A percentile compares a stretch with the other conserved stretches of the same genome.
These are phyloP conservation scores for Microcaecilia unicolor DNA, from an alignment of 2,797 vertebrate species.

Conservation along the genomic window DNA sequence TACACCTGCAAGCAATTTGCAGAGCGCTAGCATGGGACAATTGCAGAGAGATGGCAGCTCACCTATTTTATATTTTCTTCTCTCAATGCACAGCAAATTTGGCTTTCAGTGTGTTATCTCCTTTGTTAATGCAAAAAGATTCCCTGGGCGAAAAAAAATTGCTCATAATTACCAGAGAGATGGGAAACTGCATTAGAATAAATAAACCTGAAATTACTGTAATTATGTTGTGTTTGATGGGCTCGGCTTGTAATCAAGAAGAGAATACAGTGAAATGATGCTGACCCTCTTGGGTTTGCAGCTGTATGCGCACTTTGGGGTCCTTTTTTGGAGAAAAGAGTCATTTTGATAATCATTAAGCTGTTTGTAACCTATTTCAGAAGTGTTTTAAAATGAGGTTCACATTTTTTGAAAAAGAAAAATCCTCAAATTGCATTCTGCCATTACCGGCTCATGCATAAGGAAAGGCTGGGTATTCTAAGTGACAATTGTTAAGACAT, in stretches of 20 bases:
- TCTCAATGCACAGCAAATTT: slow-evolving; percentile 88
- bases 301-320: slow-evolving; percentile 82
- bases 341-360: slow-evolving; percentile 75
- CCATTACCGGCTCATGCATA: slow-evolving; percentile 52
- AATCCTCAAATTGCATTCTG: slow-evolving; percentile 62
- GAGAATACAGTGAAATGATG: slow-evolving; percentile 99
- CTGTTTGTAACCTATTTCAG: slow-evolving; percentile 73
- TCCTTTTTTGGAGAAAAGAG: slow-evolving; percentile 68
- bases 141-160: slow-evolving; percentile 93
- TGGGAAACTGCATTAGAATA: slow-evolving; percentile 99
- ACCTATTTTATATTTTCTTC: slow-evolving; percentile 77
- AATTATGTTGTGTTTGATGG: slow-evolving; percentile 99
- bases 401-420: slow-evolving; percentile 46
- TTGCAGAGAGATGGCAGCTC: slow-evolving; percentile 82
- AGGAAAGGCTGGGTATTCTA: slow-evolving; percentile 54
- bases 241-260: slow-evolving; percentile 99
- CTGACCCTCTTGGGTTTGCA: slow-evolving; percentile 98
- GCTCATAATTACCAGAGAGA: slow-evolving; percentile 99
- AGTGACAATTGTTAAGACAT: slow-evolving; percentile 55
- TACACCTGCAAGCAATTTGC: slow-evolving; percentile 99
- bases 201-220: slow-evolving; percentile 99
- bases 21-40: slow-evolving; percentile 78
- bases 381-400: slow-evolving; percentile 69
- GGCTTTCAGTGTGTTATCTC: slow-evolving; percentile 94
- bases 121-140: slow-evolving; percentile 98